A percentile compares a stretch with the other conserved stretches of the same genome.
Evolutionary conservation across 2,888 invertebrate genomes (phyloP).

Genomic region (Dolichomitus sp.): DNA sequence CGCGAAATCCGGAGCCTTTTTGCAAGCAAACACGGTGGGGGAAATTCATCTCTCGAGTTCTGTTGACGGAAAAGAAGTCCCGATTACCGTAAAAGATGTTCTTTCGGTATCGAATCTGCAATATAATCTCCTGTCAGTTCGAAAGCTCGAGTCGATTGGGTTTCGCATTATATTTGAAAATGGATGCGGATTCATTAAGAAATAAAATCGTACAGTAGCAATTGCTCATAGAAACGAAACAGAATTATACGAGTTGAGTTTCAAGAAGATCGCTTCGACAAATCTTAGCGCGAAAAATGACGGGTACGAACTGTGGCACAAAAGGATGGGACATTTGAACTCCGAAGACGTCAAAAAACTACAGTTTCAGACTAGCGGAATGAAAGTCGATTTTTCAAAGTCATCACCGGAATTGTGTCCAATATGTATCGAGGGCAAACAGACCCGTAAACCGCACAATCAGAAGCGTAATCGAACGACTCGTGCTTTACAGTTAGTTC

Average conservation of each 20-base stretch:
- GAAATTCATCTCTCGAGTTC: conserved; percentile 55
- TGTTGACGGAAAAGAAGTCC: conserved; percentile 37
- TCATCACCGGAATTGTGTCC: conserved; percentile 42
- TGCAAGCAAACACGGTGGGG: conserved; percentile 53
- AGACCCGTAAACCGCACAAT: conserved; percentile 58
- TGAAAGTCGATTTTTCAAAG: conserved; percentile 38
- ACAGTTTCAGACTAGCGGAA: conserved; percentile 42
- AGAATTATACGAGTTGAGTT: conserved; percentile 59
- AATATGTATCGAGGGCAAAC: conserved; percentile 70
- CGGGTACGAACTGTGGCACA: conserved; percentile 64
- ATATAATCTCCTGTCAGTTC: conserved; percentile 71
- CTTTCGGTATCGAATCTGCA: conserved; percentile 65
- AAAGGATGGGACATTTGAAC: conserved; percentile 66
- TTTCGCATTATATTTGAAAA: conserved; percentile 70
- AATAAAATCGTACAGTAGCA: conserved; percentile 58
- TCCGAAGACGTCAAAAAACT: conserved; percentile 53
- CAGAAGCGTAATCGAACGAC: conserved; percentile 61
- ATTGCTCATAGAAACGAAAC: conserved; percentile 47
- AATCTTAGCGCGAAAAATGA: background rate
- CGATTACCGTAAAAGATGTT: conserved; percentile 67
- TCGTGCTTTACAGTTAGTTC: conserved; percentile 69
- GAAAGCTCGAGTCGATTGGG: conserved; percentile 70
- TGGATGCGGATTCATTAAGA: conserved; percentile 66
- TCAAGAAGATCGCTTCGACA: conserved; percentile 40
- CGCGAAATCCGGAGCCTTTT: conserved; percentile 62